Conservation (phyloP, 2,797 vertebrate genomes). For the Spheniscus humboldti region DNA sequence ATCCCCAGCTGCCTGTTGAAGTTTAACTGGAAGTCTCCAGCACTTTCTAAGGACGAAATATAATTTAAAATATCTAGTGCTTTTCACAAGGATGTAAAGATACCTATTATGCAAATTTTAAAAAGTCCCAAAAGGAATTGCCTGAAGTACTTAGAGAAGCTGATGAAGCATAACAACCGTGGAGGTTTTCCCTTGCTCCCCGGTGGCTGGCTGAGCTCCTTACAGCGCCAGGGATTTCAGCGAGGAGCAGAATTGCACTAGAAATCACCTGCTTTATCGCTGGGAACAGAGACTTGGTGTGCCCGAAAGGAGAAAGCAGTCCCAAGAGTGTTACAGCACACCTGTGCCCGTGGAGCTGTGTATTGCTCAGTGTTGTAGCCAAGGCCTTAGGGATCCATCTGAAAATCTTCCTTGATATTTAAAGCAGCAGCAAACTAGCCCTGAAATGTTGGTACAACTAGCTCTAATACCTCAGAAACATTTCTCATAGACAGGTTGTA, state of each 20-base stretch:
- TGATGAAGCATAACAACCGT: background rate
- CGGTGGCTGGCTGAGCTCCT: background rate
- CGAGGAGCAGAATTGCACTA: background rate
- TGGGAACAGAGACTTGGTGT: background rate
- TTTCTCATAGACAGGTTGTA: background rate
- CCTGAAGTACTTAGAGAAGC: slow-evolving; percentile 9
- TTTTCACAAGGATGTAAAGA: slow-evolving; percentile 21
- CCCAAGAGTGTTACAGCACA: background rate
- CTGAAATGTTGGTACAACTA: slow-evolving; percentile 15
- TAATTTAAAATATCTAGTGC: background rate
- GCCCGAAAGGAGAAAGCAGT: background rate
- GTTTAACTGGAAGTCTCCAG: background rate
- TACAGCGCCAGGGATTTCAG: background rate
- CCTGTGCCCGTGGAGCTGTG: background rate
- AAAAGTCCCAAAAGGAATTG: background rate
- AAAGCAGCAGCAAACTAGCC: slow-evolving; percentile 39
- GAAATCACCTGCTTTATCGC: background rate
- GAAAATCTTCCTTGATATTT: slow-evolving; percentile 28
- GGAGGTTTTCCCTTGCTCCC: background rate
- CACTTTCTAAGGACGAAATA: background rate
- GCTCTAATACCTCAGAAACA: background rate
- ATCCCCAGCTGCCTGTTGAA: background rate
- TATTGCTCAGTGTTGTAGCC: background rate
- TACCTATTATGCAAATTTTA: slow-evolving; percentile 31
- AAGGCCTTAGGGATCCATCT: slow-evolving; percentile 22